phyloP scores from a whole-genome alignment of 1,140 invertebrate species.

The Drosophila fuyamai region DNA sequence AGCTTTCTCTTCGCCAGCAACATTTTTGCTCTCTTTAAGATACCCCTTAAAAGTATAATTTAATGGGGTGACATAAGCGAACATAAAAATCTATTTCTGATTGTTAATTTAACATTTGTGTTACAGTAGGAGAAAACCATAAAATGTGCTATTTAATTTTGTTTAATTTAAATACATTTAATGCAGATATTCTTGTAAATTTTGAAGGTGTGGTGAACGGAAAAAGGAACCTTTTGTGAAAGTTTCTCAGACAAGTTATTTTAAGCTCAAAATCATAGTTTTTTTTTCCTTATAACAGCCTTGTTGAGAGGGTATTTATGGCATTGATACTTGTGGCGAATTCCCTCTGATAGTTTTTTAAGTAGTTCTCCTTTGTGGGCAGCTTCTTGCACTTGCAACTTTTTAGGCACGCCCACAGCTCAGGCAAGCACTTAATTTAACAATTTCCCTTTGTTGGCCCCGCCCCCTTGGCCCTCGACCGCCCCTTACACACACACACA shows the following conservation, averaged over 20 bases:
- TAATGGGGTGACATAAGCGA: too few species aligned
- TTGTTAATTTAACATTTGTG: too few species aligned
- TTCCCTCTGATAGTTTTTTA: conserved; percentile 6
- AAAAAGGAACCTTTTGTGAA: neutral
- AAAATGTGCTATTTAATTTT: too few species aligned
- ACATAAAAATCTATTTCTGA: too few species aligned
- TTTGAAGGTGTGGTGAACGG: neutral
- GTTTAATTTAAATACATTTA: too few species aligned
- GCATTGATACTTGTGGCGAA: conserved; percentile 16
- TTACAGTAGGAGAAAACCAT: too few species aligned
- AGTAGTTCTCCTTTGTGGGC: neutral
- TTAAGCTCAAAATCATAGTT: too few species aligned
- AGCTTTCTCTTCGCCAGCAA: conserved; percentile 1
- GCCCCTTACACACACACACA: conserved; percentile 2
- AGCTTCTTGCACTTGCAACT: conserved; percentile 56
- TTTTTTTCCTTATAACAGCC: neutral
- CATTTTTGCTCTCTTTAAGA: conserved; percentile 9
- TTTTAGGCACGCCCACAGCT: conserved; percentile 45
- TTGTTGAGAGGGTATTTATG: conserved; percentile 21
- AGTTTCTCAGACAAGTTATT: neutral
- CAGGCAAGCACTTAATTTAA: conserved; percentile 71
- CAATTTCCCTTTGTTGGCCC: conserved; percentile 70
- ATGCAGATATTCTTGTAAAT: neutral
- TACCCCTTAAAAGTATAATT: conserved; percentile 6
- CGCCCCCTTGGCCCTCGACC: neutral